Percentiles rank a stretch among this genome's conserved stretches.
Evolutionary conservation across 2,888 invertebrate species (phyloP).

Genomic region (Parnassius smintheus): DNA sequence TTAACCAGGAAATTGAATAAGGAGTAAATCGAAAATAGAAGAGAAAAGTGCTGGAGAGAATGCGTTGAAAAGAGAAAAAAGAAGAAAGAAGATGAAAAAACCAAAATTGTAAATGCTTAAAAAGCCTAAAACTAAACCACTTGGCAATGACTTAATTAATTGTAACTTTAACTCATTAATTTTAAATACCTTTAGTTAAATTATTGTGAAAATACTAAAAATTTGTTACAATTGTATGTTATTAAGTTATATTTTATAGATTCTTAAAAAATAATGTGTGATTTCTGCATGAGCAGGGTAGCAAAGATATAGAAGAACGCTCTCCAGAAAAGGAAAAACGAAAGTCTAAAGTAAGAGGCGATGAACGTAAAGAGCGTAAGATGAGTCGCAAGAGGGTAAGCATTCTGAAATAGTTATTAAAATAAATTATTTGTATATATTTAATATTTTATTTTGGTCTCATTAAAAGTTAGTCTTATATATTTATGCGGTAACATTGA

Average conservation of each 20-base stretch:
- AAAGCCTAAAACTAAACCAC: conserved; percentile 6
- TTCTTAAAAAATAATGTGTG: conserved; percentile 28
- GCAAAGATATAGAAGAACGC: conserved; percentile 81
- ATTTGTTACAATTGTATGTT: background rate
- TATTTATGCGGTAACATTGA: no score
- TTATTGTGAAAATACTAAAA: background rate
- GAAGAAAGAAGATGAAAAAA: conserved; percentile 2
- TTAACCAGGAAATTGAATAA: background rate
- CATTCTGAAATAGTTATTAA: background rate
- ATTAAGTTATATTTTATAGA: background rate
- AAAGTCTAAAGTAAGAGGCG: conserved; percentile 79
- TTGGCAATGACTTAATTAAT: conserved; percentile 47
- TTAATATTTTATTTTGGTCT: background rate
- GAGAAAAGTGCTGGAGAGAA: conserved; percentile 7
- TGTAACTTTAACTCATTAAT: conserved; percentile 53
- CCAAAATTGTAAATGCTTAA: no score
- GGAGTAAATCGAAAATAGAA: conserved; percentile 5
- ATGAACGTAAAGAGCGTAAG: conserved; percentile 88
- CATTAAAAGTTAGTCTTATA: no score
- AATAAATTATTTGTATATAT: background rate
- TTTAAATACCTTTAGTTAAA: background rate
- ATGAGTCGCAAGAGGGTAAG: conserved; percentile 89
- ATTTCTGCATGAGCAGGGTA: conserved; percentile 75
- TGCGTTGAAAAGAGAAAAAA: background rate
- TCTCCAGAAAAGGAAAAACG: conserved; percentile 88